These are phyloP conservation scores for Mustela erminea DNA, from an alignment of 2,797 vertebrate species.

Conservation along the genomic window DNA sequence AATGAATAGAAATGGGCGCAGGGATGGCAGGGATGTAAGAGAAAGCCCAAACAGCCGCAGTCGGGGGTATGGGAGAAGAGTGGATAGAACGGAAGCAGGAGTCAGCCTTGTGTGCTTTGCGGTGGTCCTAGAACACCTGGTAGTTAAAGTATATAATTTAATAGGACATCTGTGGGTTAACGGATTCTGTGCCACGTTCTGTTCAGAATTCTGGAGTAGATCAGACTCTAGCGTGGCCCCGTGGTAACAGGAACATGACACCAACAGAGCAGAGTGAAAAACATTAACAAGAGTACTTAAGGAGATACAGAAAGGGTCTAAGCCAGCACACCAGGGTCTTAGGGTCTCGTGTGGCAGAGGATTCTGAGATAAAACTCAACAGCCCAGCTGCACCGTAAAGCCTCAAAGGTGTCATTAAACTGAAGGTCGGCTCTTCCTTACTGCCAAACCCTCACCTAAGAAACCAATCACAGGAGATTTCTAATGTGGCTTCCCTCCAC, in stretches of 20 bases:
- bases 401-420: background rate
- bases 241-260: background rate
- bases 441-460: background rate
- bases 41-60: background rate
- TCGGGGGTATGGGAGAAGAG: background rate
- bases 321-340: background rate
- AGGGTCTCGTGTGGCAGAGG: background rate
- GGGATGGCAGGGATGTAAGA: background rate
- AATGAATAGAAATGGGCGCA: background rate
- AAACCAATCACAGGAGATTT: background rate
- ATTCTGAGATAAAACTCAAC: background rate
- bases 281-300: background rate
- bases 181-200: background rate
- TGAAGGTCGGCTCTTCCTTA: background rate
- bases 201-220: background rate
- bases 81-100: background rate
- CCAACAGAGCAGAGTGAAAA: background rate
- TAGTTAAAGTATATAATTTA: background rate
- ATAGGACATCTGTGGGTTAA: background rate
- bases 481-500: background rate
- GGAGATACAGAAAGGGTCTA: background rate
- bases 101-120: background rate
- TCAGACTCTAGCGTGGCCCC: background rate
- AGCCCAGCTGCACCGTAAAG: background rate
- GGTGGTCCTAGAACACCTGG: background rate